Evolutionary conservation across 2,797 vertebrate genomes (phyloP), one percentile per base, ranked within the genome.

Genomic region (Gymnothorax javanicus): DNA sequence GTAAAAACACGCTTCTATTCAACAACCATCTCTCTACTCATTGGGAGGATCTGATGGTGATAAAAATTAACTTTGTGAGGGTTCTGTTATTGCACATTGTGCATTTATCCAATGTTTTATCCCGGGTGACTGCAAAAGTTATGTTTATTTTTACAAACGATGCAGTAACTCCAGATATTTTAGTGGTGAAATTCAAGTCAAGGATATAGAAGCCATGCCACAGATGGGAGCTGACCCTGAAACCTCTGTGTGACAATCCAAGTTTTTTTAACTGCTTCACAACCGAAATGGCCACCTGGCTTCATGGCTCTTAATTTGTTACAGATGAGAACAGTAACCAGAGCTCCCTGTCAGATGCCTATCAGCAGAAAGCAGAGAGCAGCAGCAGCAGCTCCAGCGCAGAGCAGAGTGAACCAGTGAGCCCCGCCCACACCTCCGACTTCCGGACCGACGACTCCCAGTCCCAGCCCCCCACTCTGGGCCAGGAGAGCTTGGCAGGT

Each of bases 311-410:
- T 81, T 0, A 0, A 64, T 92, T 92, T 90, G 86, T 90, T 93
- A 81, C 94, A 99, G 99, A 99, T 95, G 99, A 99, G 94, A 99
- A 98, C 94, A 99, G 99, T 95, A 99, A 99, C 94, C 98, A 99
- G 96, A 99, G 99, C 90, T 99, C 98, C 79, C 91, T 98, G 92
- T 99, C 98, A 0, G 99, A 99, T 0, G 96, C 96, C 69, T 99
- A 98, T 91, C 98, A 98, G 88, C 95, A 97, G 62, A 99, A 99
- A 93, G 97, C 97, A 93, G 99, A 99, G 90, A 99, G 33, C 64
- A 25, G 98, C 96, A 98, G 98, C 92, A 97, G 97, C 89, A 98
- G 96, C 90, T 99, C 98, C 23, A 99, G 98, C 91, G 98, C 98
- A 0, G 97, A 97, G 95, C 98, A 97, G 92, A 99, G 99, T 0